Evolutionary conservation across 2,113 vertebrate species (phyloP).

Genomic region (Piprites chloris): DNA sequence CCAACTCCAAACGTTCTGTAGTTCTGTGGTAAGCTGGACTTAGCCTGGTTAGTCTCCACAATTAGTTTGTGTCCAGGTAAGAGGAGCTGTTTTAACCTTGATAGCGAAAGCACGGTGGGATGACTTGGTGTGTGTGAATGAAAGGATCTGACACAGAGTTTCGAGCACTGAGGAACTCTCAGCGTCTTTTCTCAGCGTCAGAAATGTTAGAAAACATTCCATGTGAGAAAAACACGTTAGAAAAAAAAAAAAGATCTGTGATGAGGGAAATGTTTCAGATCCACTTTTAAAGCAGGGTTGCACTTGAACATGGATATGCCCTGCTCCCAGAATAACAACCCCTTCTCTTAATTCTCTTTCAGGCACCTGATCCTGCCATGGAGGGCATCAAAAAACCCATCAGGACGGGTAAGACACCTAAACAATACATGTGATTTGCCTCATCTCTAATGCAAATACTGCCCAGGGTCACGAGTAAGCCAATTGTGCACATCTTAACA

Average conservation of each 20-base stretch:
- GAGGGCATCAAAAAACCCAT: neutral
- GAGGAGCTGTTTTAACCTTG: neutral
- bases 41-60: neutral
- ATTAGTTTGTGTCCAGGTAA: neutral
- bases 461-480: neutral
- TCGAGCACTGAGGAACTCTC: neutral
- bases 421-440: neutral
- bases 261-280: neutral
- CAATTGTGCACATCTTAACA: neutral
- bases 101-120: neutral
- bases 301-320: too few relatives aligned
- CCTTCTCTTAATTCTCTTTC: neutral
- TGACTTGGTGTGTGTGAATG: neutral
- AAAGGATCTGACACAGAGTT: neutral
- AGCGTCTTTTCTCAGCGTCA: neutral
- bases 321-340: neutral
- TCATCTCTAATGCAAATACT: neutral
- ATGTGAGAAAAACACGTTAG: neutral
- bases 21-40: neutral
- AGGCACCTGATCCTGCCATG: neutral
- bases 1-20: neutral
- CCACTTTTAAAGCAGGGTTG: neutral
- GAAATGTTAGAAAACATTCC: neutral
- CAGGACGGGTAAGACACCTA: conserved; percentile 31
- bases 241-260: neutral